Base-by-base conservation (phyloP, 2,113 vertebrate species). In the Apodemus sylvaticus region DNA sequence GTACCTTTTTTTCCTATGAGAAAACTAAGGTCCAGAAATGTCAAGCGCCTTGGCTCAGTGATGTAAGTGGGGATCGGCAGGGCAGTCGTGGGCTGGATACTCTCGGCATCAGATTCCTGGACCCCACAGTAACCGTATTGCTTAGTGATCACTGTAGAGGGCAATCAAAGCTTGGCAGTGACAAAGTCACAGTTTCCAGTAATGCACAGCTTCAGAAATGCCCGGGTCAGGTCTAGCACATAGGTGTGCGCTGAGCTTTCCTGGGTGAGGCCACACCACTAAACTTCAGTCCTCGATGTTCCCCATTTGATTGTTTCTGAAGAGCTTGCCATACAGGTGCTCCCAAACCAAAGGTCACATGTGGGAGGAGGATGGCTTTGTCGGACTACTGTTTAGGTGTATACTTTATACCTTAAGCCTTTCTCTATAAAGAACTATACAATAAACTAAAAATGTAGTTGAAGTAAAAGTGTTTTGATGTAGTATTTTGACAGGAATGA, bases 341-440 rank as follows among this genome's bases (percentile, higher is more conserved):
- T 86, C 10, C 20, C 10, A 34, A 51, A 51, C 45, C 10, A 20
- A 55, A 7, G 19, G 51, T 71, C 42, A 70, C n/a, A 13, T 58
- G 16, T 55, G 31, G 36, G n/a, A 19, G 4, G 77, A 10, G 19
- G 16, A 51, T 1, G 73, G 4, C 45, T 78, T 91, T 42, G 20
- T 36, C 29, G 2, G 48, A 26, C 8, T 76, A 3, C 19, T 13
- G 5, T 74, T 26, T 51, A 20, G 74, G 26, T 58, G 36, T 93
- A n/a, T 68, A 48, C 42, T 91, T 94, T 76, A 70, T 55, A 86
- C 29, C 10, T 58, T 64, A 77, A 48, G 36, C 1, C 58, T 11
- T 82, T 93, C 55, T 66, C 48, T 86, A 81, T 55, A 70, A 19
- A 77, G 66, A 91, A 89, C 70, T 79, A 73, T 39, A 88, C 83